Conservation (phyloP, 2,797 vertebrate genomes). For the Sebastes wilsoni region DNA sequence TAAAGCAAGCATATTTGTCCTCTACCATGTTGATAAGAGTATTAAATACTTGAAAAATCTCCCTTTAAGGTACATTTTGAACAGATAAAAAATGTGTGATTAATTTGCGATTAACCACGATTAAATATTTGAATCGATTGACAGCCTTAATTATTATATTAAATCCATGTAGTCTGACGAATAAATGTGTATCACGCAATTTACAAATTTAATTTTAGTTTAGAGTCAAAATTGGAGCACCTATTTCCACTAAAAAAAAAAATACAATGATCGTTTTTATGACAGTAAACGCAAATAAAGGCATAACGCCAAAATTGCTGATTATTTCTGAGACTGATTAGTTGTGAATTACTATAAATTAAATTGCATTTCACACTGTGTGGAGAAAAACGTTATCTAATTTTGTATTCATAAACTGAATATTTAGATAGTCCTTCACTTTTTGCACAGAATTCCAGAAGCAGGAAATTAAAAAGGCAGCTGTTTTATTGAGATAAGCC, state of each 20-base stretch:
- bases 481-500: slow-evolving; percentile 76
- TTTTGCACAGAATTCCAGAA: slow-evolving; percentile 42
- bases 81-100: too few relatives aligned
- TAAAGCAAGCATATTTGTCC: too few relatives aligned
- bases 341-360: slow-evolving; percentile 14
- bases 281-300: slow-evolving; percentile 8
- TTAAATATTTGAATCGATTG: too few relatives aligned
- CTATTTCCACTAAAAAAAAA: background rate
- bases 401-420: slow-evolving; percentile 46
- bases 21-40: too few relatives aligned
- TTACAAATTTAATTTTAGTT: background rate
- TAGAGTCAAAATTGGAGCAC: background rate
- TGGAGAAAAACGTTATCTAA: slow-evolving; percentile 31
- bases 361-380: slow-evolving; percentile 9
- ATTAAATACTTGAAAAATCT: too few relatives aligned
- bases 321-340: slow-evolving; percentile 35
- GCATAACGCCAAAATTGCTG: slow-evolving; percentile 10
- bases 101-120: too few relatives aligned
- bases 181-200: background rate
- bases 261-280: background rate
- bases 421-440: slow-evolving; percentile 33
- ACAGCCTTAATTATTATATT: too few relatives aligned
- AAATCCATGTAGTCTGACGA: background rate
- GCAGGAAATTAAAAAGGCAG: slow-evolving; percentile 74
- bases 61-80: too few relatives aligned